Evolutionary conservation across 2,888 invertebrate species (phyloP).

Genomic region (Drosophila quasianomalipes): DNA sequence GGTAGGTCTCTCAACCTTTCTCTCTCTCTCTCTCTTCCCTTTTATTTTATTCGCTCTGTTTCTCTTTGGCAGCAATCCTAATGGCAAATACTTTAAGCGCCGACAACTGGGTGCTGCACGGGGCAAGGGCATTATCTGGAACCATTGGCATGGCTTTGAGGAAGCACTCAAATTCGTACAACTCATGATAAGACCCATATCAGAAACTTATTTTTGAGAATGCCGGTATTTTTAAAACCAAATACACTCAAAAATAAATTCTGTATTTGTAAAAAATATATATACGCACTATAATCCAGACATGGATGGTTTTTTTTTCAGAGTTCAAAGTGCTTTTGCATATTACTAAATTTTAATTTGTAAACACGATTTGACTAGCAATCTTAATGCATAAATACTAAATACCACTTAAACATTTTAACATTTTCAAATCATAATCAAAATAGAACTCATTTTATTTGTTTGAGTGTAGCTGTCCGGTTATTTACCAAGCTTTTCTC

Average conservation of each 20-base stretch:
- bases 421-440: neutral
- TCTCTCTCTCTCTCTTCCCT: neutral
- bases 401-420: neutral
- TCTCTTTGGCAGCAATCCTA: constrained; percentile 87
- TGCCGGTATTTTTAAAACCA: too few relatives aligned
- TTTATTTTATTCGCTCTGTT: neutral
- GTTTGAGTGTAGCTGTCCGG: neutral
- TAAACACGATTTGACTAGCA: neutral
- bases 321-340: too few relatives aligned
- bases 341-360: too few relatives aligned
- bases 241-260: too few relatives aligned
- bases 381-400: neutral
- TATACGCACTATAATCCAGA: too few relatives aligned
- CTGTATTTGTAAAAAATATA: too few relatives aligned
- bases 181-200: constrained; percentile 88
- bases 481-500: neutral
- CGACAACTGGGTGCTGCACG: constrained; percentile 60
- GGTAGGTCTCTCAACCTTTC: constrained; percentile 80
- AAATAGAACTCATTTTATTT: neutral
- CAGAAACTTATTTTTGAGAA: constrained; percentile 2
- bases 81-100: constrained; percentile 87
- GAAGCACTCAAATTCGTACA: constrained; percentile 87
- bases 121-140: constrained; percentile 87
- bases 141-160: constrained; percentile 87
- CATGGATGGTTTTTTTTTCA: too few relatives aligned